Evolutionary conservation across 2,888 invertebrate species (phyloP).

Genomic region (Pheosia tremula): DNA sequence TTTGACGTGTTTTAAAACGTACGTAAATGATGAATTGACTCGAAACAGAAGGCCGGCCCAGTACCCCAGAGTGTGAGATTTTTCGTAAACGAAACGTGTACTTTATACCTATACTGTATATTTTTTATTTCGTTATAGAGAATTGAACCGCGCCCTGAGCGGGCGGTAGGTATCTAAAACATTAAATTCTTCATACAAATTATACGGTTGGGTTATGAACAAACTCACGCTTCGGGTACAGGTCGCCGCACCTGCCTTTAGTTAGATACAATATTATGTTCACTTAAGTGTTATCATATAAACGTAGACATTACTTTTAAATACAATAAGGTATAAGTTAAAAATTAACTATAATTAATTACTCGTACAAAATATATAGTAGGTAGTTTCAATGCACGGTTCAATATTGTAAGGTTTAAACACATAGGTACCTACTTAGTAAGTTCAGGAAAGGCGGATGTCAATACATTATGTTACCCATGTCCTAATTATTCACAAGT

Average conservation of each 20-base stretch:
- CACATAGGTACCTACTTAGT: slow-evolving; percentile 27
- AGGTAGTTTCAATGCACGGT: slow-evolving; percentile 62
- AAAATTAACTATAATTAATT: slow-evolving; percentile 72
- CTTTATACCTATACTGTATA: too few species aligned
- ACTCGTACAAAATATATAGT: slow-evolving; percentile 68
- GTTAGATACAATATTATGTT: slow-evolving; percentile 31
- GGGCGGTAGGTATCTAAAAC: too few species aligned
- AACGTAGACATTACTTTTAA: slow-evolving; percentile 64
- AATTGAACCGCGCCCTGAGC: too few species aligned
- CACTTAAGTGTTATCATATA: slow-evolving; percentile 64
- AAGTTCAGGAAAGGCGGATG: slow-evolving; percentile 45
- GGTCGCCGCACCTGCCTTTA: slow-evolving; percentile 41
- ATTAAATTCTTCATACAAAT: too few species aligned
- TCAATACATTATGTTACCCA: slow-evolving; percentile 30
- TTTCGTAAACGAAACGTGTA: too few species aligned
- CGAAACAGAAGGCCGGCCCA: slow-evolving; percentile 54
- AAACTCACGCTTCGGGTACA: too few species aligned
- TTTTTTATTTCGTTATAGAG: too few species aligned
- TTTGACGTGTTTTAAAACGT: slow-evolving; percentile 58
- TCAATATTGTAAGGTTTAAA: slow-evolving; percentile 40
- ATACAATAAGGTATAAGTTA: slow-evolving; percentile 59
- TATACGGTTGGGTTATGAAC: too few species aligned
- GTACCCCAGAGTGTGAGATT: too few species aligned
- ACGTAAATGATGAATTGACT: slow-evolving; percentile 71
- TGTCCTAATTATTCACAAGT: slow-evolving; percentile 38